phyloP scores from a whole-genome alignment of 2,113 vertebrate genomes.

The Xiphophorus hellerii region DNA sequence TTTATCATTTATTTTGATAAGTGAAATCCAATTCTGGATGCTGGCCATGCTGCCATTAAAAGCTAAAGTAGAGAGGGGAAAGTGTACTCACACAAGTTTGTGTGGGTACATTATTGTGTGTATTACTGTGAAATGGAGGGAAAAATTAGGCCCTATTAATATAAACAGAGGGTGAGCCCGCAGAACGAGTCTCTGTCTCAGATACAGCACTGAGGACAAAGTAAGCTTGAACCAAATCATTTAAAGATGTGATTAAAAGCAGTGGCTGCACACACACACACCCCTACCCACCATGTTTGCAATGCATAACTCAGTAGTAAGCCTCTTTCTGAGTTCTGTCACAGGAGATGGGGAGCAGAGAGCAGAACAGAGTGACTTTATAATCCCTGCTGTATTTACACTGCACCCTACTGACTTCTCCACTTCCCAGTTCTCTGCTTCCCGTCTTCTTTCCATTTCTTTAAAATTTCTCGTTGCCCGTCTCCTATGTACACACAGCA shows the following conservation, averaged over 20 bases:
- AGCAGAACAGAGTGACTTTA: conserved; percentile 76
- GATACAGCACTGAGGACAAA: conserved; percentile 51
- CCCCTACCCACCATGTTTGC: conserved; percentile 53
- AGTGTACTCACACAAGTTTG: conserved; percentile 15
- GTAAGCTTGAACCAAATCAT: conserved; percentile 44
- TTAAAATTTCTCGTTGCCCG: conserved; percentile 32
- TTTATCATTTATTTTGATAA: conserved; percentile 74
- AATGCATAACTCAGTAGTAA: conserved; percentile 73
- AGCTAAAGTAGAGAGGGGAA: conserved; percentile 5
- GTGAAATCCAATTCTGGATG: conserved; percentile 66
- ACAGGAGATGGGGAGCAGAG: conserved; percentile 72
- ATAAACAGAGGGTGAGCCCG: conserved; percentile 27
- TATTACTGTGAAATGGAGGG: conserved; percentile 25
- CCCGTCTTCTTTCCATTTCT: conserved; percentile 46
- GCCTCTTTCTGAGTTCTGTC: conserved; percentile 74
- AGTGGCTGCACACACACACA: conserved; percentile 37
- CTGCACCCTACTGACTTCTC: conserved; percentile 67
- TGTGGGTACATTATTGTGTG: conserved; percentile 10
- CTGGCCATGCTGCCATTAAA: conserved; percentile 55
- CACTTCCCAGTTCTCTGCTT: conserved; percentile 44
- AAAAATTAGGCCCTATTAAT: conserved; percentile 22
- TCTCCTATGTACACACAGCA: conserved; percentile 50
- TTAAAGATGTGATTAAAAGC: conserved; percentile 69
- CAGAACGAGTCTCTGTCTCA: conserved; percentile 25
- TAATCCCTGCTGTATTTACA: conserved; percentile 77